A percentile compares a stretch with the other conserved stretches of the same genome.
These are phyloP conservation scores for Himalopsyche kuldschensis DNA, from an alignment of 2,888 invertebrate species.

Conservation along the genomic window DNA sequence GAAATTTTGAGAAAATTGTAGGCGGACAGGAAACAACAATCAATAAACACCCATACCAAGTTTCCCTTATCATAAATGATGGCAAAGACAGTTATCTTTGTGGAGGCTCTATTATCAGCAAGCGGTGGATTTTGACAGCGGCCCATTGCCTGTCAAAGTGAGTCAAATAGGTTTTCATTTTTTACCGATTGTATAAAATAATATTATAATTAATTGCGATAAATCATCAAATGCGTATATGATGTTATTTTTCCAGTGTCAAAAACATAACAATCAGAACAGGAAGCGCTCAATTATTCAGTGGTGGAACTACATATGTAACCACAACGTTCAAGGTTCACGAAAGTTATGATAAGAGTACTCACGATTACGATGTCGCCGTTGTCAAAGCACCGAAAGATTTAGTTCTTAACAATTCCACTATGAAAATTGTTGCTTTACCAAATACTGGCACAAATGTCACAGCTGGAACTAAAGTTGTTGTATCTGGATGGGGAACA, in stretches of 20 bases:
- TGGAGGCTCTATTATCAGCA: conserved; percentile 54
- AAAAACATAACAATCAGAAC: neutral
- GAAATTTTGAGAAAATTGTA: conserved; percentile 47
- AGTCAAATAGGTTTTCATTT: neutral
- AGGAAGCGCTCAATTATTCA: neutral
- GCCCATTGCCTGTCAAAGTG: conserved; percentile 56
- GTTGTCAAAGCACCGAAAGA: neutral
- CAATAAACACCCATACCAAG: conserved; percentile 50
- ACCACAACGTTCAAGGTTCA: neutral
- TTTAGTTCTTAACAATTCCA: neutral
- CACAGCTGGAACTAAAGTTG: conserved; percentile 43
- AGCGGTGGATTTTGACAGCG: conserved; percentile 51
- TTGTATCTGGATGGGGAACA: conserved; percentile 53
- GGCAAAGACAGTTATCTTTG: conserved; percentile 49
- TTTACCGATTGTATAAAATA: neutral
- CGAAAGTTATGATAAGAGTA: neutral
- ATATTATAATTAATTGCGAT: neutral
- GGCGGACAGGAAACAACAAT: conserved; percentile 51
- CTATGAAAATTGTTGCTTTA: conserved; percentile 34
- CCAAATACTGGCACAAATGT: conserved; percentile 42
- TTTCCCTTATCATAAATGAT: conserved; percentile 47
- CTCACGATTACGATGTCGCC: neutral
- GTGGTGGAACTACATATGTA: neutral
- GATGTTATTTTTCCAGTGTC: neutral
- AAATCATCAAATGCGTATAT: neutral